Base-by-base conservation (phyloP, 2,797 vertebrate genomes). In the Halcyon smyrnensis region DNA sequence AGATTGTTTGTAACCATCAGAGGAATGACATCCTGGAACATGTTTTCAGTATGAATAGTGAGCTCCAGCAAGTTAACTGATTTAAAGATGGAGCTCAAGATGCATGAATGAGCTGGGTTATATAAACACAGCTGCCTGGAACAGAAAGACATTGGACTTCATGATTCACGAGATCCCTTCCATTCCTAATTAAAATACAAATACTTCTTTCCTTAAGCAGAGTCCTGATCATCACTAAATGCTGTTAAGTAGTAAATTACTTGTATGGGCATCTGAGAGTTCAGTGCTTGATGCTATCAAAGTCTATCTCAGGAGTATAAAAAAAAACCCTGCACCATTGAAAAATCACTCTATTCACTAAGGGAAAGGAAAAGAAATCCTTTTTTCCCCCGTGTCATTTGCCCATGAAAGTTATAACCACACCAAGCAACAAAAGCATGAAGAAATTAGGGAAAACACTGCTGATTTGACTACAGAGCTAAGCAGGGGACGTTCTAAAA, bases 81-180 rank as follows among this genome's bases (percentile, higher is more conserved):
- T 77, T 79, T 74, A 57, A 90, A 94, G 78, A 87, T 12, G 34
- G 50, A 89, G 36, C 48, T 94, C 68, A 80, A 90, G 56, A 80
- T 59, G 82, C 0, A 16, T 0, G 9, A 91, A 83, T 70, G 51
- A 90, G 51, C 18, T 84, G 56, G 45, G 59, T 85, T 94, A 89
- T n/a, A 89, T 36, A 95, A 92, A 95, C 81, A 90, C 93, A 96
- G 95, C 87, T 95, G 95, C 71, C 64, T 54, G 36, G 30, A 87
- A 90, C 2, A 56, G 27, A 93, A 37, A 48, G 34, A 83, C 34
- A 86, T 30, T 41, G 56, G 56, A 87, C 68, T 87, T 84, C 5
- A 15, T 15, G 32, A 89, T 59, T 70, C 53, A 77, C 70, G 28
- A 92, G 51, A 71, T 34, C 50, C 12, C 21, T 86, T 86, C 50